Base-by-base conservation (phyloP, 2,888 invertebrate species). In the Lithophane leautieri region DNA sequence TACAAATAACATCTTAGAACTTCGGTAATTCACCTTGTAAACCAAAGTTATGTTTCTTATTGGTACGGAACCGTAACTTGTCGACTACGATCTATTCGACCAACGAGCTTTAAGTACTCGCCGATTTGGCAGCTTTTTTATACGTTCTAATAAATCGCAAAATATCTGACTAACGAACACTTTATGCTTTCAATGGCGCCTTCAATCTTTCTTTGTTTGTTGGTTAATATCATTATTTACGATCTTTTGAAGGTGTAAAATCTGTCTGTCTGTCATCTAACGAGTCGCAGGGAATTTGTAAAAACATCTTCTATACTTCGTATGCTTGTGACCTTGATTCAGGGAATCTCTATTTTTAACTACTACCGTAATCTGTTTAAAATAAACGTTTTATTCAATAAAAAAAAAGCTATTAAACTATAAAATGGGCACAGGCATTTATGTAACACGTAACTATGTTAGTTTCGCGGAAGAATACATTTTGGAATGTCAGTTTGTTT, bases 301-400 rank as follows among this genome's bases (percentile, higher is more conserved):
- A 54, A 67, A 76, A 52, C 28, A 60, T 58, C 25, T 76, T 78
- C 34, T 52, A 60, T 47, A 61, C n/a, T 63, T 28, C 7, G 62
- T 54, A 22, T 16, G n/a, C 16, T 54, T 34, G 28, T 66, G 60
- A 54, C 60, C 83, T 78, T 83, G 70, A 25, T 61, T 60, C 70
- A 56, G 60, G 50, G 28, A 60, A 58, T 81, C 22, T 65, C 22
- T 85, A 76, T 72, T 82, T 85, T 71, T 76, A 82, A 66, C 34
- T 44, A 70, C n/a, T 50, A 82, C n/a, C 52, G 58, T 76, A 54
- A 76, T 58, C 56, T 82, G 85, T 72, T 72, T 82, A 82, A 44
- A 85, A 73, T 71, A 85, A 78, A 78, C 42, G 58, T 69, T 71
- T 70, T 52, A 71, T 44, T 71, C 83, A 73, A 78, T 85, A 82